These are phyloP conservation scores for Aurelia sp. DNA, from an alignment of 30 jellyfish, hydroid and myxozoan species.

Conservation along the genomic window DNA sequence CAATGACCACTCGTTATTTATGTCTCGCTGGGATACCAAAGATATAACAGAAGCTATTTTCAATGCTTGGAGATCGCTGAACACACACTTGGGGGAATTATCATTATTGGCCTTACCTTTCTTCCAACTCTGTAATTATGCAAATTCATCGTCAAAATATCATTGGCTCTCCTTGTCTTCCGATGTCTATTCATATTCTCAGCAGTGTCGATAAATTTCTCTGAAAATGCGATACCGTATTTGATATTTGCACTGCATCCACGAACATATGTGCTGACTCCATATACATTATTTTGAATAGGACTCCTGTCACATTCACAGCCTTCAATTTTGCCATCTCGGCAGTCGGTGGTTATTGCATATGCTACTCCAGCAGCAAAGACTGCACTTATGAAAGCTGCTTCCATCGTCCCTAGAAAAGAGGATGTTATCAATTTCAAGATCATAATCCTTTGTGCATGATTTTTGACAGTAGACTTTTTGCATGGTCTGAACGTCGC, in stretches of 20 bases:
- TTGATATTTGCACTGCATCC: slow-evolving; percentile 75
- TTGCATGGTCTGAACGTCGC: neutral
- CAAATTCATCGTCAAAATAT: slow-evolving; percentile 59
- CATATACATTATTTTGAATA: slow-evolving; percentile 40
- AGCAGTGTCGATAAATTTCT: slow-evolving; percentile 64
- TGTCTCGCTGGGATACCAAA: too few relatives aligned
- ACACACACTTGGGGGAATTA: too few relatives aligned
- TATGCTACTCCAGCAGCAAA: slow-evolving; percentile 79
- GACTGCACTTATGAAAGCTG: slow-evolving; percentile 70
- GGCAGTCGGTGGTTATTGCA: slow-evolving; percentile 78
- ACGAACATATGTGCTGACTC: slow-evolving; percentile 11
- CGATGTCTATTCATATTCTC: slow-evolving; percentile 67
- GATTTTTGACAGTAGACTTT: neutral
- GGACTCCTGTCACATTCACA: slow-evolving; percentile 65
- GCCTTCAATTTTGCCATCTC: slow-evolving; percentile 62
- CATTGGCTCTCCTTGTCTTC: slow-evolving; percentile 40
- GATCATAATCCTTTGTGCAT: too few relatives aligned
- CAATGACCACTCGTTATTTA: too few relatives aligned
- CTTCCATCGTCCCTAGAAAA: slow-evolving; percentile 73
- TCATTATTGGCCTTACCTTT: slow-evolving; percentile 16
- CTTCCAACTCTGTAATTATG: slow-evolving; percentile 80
- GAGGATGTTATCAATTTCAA: neutral
- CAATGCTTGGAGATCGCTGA: too few relatives aligned
- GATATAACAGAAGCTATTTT: too few relatives aligned
- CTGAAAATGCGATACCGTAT: slow-evolving; percentile 70